phyloP scores from a whole-genome alignment of 53 echinoderm and acorn worm genomes.

The Crossaster papposus region DNA sequence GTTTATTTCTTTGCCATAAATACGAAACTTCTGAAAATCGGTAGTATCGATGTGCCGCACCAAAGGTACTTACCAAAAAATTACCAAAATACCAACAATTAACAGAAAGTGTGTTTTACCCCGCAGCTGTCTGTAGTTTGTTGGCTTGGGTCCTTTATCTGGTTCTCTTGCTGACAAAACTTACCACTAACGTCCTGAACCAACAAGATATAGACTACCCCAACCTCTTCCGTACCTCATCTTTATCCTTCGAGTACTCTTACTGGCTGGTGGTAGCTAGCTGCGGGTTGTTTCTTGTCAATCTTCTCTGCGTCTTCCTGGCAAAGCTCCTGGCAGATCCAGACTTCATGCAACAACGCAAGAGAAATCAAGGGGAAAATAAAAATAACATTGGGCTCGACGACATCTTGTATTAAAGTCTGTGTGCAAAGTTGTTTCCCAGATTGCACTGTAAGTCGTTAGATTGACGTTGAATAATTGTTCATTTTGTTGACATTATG shows the following conservation, averaged over 20 bases:
- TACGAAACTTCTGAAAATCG: no score
- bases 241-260: constrained; percentile 68
- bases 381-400: constrained; percentile 7
- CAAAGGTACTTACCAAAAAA: no score
- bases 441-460: no score
- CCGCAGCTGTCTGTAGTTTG: constrained; percentile 63
- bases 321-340: constrained; percentile 78
- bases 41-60: no score
- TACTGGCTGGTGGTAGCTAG: constrained; percentile 78
- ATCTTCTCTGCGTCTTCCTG: constrained; percentile 73
- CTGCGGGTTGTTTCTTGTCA: constrained; percentile 74
- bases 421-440: not conserved
- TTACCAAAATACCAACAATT: no score
- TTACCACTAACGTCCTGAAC: constrained; percentile 71
- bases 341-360: constrained; percentile 63
- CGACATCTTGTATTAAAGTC: constrained; percentile 30
- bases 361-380: constrained; percentile 34
- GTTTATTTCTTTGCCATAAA: no score
- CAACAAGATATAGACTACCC: constrained; percentile 62
- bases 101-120: not conserved
- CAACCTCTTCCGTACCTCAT: constrained; percentile 66
- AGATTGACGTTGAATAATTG: no score
- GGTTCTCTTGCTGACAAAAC: constrained; percentile 58
- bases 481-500: no score
- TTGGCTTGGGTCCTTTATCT: constrained; percentile 77